Evolutionary conservation across 1,140 invertebrate species (phyloP).

Genomic region (Drosophila burlai): DNA sequence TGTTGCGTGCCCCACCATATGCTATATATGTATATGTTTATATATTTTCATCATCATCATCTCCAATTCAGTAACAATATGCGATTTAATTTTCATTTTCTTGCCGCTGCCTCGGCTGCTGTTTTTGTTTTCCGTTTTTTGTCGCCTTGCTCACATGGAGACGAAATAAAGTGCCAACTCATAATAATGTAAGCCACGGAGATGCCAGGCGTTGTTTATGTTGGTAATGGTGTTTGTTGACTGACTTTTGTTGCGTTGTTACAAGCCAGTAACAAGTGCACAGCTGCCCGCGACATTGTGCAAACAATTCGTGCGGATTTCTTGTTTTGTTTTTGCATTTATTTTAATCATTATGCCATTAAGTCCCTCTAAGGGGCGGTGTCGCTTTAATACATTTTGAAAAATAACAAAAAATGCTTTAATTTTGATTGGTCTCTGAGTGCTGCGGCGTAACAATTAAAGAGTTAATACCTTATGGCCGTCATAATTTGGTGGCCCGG

Average conservation of each 20-base stretch:
- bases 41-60: constrained; percentile 29
- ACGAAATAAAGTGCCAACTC: constrained; percentile 68
- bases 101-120: constrained; percentile 17
- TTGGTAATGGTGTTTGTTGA: constrained; percentile 63
- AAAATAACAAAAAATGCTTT: constrained; percentile 12
- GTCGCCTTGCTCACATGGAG: constrained; percentile 65
- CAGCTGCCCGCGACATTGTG: constrained; percentile 56
- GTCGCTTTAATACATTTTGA: constrained; percentile 16
- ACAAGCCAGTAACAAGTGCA: constrained; percentile 44
- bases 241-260: constrained; percentile 56
- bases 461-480: constrained; percentile 18
- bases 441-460: constrained; percentile 17
- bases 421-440: constrained; percentile 29
- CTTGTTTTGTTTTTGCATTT: constrained; percentile 39
- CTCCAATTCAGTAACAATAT: constrained; percentile 47
- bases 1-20: constrained; percentile 55
- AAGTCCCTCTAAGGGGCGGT: constrained; percentile 24
- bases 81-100: constrained; percentile 61
- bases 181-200: constrained; percentile 68
- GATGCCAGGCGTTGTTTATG: constrained; percentile 46
- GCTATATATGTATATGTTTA: background rate
- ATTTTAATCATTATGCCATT: constrained; percentile 53
- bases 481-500: constrained; percentile 22
- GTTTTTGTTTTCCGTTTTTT: constrained; percentile 38
- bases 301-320: constrained; percentile 45